Evolutionary conservation across 1,140 invertebrate genomes (phyloP).

Genomic region (Listronotus oregonensis): DNA sequence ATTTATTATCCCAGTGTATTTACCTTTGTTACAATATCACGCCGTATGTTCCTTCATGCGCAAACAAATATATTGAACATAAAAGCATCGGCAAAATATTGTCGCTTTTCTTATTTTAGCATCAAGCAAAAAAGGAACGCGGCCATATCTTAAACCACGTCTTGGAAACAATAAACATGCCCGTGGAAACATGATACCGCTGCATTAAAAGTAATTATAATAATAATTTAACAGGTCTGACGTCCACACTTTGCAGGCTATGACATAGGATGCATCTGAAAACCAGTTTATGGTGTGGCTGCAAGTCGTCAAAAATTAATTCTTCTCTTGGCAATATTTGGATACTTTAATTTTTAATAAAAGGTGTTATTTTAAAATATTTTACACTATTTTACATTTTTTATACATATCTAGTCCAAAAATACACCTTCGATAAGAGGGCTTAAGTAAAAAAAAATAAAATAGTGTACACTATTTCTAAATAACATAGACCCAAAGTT

Average conservation of each 20-base stretch:
- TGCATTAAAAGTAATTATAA: conserved; percentile 51
- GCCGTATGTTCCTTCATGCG: background rate
- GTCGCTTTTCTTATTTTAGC: conserved; percentile 30
- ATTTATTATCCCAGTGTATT: too few relatives aligned
- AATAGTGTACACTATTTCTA: too few relatives aligned
- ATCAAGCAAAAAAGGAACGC: conserved; percentile 13
- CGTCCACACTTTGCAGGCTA: conserved; percentile 41
- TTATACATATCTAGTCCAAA: too few relatives aligned
- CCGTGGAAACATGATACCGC: conserved; percentile 46
- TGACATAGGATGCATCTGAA: conserved; percentile 39
- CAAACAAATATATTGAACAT: conserved; percentile 20
- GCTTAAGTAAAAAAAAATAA: too few relatives aligned
- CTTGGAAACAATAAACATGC: conserved; percentile 47
- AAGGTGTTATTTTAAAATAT: too few relatives aligned
- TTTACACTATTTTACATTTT: too few relatives aligned
- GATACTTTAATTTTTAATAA: too few relatives aligned
- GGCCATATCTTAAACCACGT: conserved; percentile 39
- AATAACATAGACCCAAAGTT: too few relatives aligned
- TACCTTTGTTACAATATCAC: too few relatives aligned
- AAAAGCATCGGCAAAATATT: conserved; percentile 31
- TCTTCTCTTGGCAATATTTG: too few relatives aligned
- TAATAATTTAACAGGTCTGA: conserved; percentile 46
- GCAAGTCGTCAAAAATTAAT: background rate
- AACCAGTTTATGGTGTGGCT: conserved; percentile 19
- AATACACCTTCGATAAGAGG: too few relatives aligned